A percentile compares a stretch with the other conserved stretches of the same genome.
phyloP scores from a whole-genome alignment of 1,140 invertebrate species.

The Drosophila rhopaloa region DNA sequence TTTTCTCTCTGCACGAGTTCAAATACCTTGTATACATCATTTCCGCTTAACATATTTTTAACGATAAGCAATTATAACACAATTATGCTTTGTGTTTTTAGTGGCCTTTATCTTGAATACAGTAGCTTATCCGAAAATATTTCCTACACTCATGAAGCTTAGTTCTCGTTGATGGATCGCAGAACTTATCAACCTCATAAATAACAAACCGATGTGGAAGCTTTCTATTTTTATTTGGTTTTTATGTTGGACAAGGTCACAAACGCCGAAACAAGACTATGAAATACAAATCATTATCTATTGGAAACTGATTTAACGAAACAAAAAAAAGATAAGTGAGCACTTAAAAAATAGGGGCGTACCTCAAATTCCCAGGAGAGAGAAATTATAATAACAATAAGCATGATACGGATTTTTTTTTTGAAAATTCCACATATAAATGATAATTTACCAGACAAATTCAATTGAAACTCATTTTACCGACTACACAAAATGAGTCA shows the following conservation, averaged over 20 bases:
- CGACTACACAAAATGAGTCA: constrained; percentile 36
- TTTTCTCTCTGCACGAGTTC: neutral
- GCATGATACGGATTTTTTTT: constrained; percentile 29
- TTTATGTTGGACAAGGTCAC: constrained; percentile 39
- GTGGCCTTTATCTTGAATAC: constrained; percentile 14
- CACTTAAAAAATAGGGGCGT: constrained; percentile 30
- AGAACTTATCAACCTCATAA: constrained; percentile 36
- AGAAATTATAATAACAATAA: constrained; percentile 21
- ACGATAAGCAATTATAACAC: constrained; percentile 21
- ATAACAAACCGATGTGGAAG: constrained; percentile 27
- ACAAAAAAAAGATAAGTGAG: constrained; percentile 15
- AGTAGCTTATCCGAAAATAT: neutral
- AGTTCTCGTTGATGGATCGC: constrained; percentile 28
- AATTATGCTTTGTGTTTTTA: constrained; percentile 3
- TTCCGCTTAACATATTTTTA: constrained; percentile 24
- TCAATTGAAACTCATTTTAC: constrained; percentile 38
- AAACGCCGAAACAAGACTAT: neutral
- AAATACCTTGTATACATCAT: constrained; percentile 17
- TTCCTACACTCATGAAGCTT: constrained; percentile 1
- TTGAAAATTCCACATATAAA: neutral
- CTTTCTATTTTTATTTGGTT: constrained; percentile 44
- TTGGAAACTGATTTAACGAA: constrained; percentile 6
- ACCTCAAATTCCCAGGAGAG: constrained; percentile 10
- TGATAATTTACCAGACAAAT: constrained; percentile 12
- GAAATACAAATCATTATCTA: constrained; percentile 6